Percentiles rank a stretch among this genome's conserved stretches.
These are phyloP conservation scores for Euspilapteryx auroguttella DNA, from an alignment of 2,888 invertebrate species.

Conservation along the genomic window DNA sequence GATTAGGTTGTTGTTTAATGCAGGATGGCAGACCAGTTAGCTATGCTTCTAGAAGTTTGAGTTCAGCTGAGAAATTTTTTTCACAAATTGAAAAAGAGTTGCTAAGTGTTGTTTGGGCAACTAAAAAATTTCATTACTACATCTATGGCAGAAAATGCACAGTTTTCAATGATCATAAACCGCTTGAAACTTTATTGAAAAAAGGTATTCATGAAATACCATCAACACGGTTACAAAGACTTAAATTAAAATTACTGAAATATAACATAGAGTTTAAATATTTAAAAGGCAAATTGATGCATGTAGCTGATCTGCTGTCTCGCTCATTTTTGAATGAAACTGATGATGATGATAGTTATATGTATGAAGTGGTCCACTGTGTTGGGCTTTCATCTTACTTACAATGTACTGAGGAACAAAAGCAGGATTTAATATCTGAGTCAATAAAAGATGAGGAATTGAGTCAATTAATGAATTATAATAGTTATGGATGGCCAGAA, in stretches of 20 bases:
- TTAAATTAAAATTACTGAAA: conserved; percentile 14
- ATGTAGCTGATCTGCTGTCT: conserved; percentile 14
- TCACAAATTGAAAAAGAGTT: no score
- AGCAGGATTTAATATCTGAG: conserved; percentile 6
- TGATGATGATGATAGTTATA: conserved; percentile 7
- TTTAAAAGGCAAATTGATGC: conserved; percentile 13
- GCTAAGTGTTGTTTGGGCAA: no score
- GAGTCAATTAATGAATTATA: conserved; percentile 4
- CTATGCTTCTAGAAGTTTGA: no score
- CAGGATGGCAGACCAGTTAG: no score
- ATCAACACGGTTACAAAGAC: conserved; percentile 12
- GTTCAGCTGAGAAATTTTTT: no score
- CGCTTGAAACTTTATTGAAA: conserved; percentile 14
- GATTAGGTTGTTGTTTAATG: no score
- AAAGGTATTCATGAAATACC: conserved; percentile 14
- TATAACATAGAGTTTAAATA: conserved; percentile 12
- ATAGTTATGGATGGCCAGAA: conserved; percentile 8
- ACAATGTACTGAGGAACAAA: conserved; percentile 8
- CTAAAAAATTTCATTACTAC: no score
- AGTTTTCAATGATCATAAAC: no score
- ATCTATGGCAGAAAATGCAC: no score
- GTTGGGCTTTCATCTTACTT: conserved; percentile 7
- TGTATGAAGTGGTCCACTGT: conserved; percentile 10
- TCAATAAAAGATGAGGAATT: conserved; percentile 1
- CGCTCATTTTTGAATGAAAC: conserved; percentile 9